A percentile compares a stretch with the other conserved stretches of the same genome.
phyloP scores from a whole-genome alignment of 2,113 vertebrate genomes.

The Crotalus tigris region DNA sequence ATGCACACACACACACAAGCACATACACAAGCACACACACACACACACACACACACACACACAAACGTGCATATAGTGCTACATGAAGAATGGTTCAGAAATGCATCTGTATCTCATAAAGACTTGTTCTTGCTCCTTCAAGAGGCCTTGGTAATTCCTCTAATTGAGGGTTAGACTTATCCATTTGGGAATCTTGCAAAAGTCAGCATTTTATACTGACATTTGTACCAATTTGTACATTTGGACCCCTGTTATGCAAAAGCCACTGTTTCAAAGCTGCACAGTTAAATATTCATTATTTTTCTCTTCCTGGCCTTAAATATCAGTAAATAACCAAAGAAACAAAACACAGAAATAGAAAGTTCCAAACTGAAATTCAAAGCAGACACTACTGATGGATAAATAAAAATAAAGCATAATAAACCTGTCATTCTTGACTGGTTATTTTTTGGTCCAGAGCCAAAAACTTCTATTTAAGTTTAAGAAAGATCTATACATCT shows the following conservation, averaged over 20 bases:
- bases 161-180: conserved; percentile 26
- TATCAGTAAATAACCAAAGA: conserved; percentile 27
- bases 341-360: conserved; percentile 14
- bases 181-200: conserved; percentile 19
- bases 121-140: not conserved
- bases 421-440: not conserved
- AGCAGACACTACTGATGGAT: not conserved
- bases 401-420: conserved; percentile 4
- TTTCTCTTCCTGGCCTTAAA: conserved; percentile 17
- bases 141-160: conserved; percentile 15
- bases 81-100: not conserved
- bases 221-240: conserved; percentile 23
- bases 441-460: not conserved
- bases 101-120: conserved; percentile 26
- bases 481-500: not conserved
- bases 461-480: conserved; percentile 14
- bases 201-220: conserved; percentile 24
- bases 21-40: not conserved
- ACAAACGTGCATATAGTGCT: not conserved
- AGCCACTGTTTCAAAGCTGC: conserved; percentile 10
- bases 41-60: not conserved
- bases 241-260: conserved; percentile 24
- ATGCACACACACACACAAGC: not conserved
- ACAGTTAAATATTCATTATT: conserved; percentile 31
- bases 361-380: conserved; percentile 22